A percentile compares a stretch with the other conserved stretches of the same genome.
phyloP scores from a whole-genome alignment of 2,113 vertebrate species.

The Holacanthus passer region DNA sequence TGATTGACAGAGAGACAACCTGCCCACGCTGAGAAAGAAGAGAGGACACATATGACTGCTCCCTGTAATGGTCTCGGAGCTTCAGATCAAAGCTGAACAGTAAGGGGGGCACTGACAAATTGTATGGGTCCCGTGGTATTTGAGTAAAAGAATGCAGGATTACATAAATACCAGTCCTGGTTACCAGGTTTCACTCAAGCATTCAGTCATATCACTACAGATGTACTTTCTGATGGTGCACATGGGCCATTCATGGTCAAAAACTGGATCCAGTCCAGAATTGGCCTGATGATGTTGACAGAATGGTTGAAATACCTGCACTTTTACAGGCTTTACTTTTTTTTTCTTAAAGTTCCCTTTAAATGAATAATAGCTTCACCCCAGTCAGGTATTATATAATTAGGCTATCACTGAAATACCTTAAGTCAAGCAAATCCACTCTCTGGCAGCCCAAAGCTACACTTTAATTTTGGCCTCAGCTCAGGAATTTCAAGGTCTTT shows the following conservation, averaged over 20 bases:
- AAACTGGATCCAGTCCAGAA: background rate
- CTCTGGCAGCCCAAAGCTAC: conserved; percentile 24
- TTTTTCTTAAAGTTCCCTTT: conserved; percentile 6
- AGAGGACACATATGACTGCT: conserved; percentile 68
- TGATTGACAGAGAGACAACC: conserved; percentile 67
- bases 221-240: conserved; percentile 24
- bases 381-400: conserved; percentile 36
- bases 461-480: conserved; percentile 24
- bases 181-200: background rate
- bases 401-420: conserved; percentile 7
- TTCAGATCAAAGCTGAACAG: conserved; percentile 70
- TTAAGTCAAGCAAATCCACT: conserved; percentile 21
- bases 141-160: conserved; percentile 64
- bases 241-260: conserved; percentile 16
- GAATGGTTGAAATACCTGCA: conserved; percentile 37
- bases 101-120: conserved; percentile 40
- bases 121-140: conserved; percentile 38
- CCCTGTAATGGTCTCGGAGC: conserved; percentile 56
- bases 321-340: conserved; percentile 1
- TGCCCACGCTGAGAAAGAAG: conserved; percentile 58
- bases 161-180: conserved; percentile 45
- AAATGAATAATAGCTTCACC: conserved; percentile 5
- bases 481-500: conserved; percentile 45
- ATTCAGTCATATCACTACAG: background rate
- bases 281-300: background rate